Evolutionary conservation across 2,797 vertebrate species (phyloP).

Genomic region (Tarsius wallacei): DNA sequence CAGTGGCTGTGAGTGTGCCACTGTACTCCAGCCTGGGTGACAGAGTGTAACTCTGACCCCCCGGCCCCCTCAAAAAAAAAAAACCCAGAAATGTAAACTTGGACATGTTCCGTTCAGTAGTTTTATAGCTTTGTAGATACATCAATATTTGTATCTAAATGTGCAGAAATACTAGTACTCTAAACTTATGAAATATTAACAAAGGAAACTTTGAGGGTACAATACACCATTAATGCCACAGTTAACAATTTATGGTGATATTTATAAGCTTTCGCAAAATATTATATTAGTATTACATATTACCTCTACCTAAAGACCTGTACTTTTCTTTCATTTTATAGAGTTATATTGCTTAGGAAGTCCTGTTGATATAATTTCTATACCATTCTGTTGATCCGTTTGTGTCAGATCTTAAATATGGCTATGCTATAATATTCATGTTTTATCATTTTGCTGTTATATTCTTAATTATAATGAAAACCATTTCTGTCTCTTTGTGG

Average conservation of each 20-base stretch:
- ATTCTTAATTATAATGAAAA: slow-evolving; percentile 52
- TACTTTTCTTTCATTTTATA: slow-evolving; percentile 35
- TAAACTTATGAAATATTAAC: neutral
- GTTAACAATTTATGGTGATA: neutral
- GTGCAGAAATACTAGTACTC: neutral
- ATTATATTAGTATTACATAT: neutral
- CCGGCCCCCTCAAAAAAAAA: too few relatives aligned
- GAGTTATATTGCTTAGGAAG: slow-evolving; percentile 15
- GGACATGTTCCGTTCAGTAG: slow-evolving; percentile 1
- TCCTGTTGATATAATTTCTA: neutral
- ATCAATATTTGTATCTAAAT: slow-evolving; percentile 34
- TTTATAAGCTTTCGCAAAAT: neutral
- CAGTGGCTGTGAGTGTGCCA: too few relatives aligned
- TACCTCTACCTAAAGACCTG: neutral
- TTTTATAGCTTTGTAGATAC: slow-evolving; percentile 19
- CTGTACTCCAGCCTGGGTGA: too few relatives aligned
- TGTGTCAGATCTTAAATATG: slow-evolving; percentile 42
- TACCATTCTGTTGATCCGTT: neutral
- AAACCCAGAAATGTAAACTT: neutral
- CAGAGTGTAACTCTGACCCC: too few relatives aligned
- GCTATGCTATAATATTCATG: slow-evolving; percentile 21
- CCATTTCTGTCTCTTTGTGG: slow-evolving; percentile 22
- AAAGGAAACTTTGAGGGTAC: neutral
- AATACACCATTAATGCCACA: neutral
- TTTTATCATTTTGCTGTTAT: slow-evolving; percentile 41